Percentiles rank a stretch among this genome's conserved stretches.
These are phyloP conservation scores for Pampusana beccarii DNA, from an alignment of 2,113 vertebrate genomes.

Conservation along the genomic window DNA sequence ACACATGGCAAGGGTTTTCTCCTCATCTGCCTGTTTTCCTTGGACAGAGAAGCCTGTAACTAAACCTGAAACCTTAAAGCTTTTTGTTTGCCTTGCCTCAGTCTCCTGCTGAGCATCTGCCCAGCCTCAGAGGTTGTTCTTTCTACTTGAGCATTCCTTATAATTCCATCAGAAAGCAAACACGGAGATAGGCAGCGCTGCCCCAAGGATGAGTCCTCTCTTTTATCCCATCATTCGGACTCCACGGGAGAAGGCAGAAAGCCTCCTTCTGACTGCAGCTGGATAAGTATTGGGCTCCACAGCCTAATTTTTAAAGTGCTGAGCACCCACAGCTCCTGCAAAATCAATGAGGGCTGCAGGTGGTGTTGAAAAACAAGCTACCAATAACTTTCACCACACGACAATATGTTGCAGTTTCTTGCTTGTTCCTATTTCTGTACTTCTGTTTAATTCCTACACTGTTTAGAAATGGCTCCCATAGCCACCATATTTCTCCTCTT, in stretches of 20 bases:
- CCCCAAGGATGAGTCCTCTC: neutral
- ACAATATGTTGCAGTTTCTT: neutral
- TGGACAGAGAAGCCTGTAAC: neutral
- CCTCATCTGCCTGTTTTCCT: neutral
- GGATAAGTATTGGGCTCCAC: neutral
- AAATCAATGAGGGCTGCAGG: constrained; percentile 32
- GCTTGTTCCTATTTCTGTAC: constrained; percentile 6
- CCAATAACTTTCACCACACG: neutral
- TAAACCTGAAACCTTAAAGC: neutral
- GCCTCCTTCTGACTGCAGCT: neutral
- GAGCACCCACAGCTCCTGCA: neutral
- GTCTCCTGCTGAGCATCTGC: neutral
- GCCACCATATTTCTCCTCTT: neutral
- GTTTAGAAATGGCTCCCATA: constrained; percentile 13
- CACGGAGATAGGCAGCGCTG: neutral
- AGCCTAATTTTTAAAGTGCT: neutral
- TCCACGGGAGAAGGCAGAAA: neutral
- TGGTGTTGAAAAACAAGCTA: neutral
- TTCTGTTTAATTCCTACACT: neutral
- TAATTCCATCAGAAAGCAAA: neutral
- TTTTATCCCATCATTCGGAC: neutral
- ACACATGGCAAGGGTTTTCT: neutral
- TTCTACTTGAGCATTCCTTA: neutral
- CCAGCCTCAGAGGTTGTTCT: neutral
- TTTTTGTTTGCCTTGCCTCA: neutral